These are phyloP conservation scores for Sphaerophoria rueppellii DNA, from an alignment of 2,888 invertebrate genomes.

Conservation along the genomic window DNA sequence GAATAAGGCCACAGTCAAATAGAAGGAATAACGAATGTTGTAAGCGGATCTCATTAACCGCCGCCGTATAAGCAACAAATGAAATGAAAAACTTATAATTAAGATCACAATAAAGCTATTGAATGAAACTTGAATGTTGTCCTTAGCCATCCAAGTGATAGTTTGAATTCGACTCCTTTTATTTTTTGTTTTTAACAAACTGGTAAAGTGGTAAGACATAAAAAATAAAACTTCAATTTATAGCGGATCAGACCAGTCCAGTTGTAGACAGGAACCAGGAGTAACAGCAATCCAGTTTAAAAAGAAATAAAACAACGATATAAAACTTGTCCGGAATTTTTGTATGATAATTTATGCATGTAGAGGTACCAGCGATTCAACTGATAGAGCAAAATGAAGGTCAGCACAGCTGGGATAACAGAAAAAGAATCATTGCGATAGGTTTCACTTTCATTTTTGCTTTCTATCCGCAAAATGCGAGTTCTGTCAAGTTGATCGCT, in stretches of 20 bases:
- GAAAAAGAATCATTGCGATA: conserved; percentile 49
- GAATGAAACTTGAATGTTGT: too few relatives aligned
- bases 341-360: neutral
- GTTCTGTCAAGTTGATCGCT: neutral
- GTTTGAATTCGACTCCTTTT: too few relatives aligned
- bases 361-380: neutral
- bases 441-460: conserved; percentile 63
- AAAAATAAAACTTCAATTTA: too few relatives aligned
- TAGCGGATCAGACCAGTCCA: neutral
- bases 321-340: conserved; percentile 14
- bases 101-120: too few relatives aligned
- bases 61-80: too few relatives aligned
- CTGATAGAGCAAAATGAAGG: conserved; percentile 62
- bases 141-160: too few relatives aligned
- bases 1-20: too few relatives aligned
- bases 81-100: too few relatives aligned
- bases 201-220: too few relatives aligned
- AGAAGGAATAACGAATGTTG: too few relatives aligned
- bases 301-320: neutral
- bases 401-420: conserved; percentile 65
- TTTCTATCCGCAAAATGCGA: conserved; percentile 9
- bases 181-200: too few relatives aligned
- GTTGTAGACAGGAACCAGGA: conserved; percentile 13
- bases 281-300: conserved; percentile 16
- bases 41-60: too few relatives aligned